Evolutionary conservation across 1,140 invertebrate species (phyloP), one percentile per base, ranked within the genome.

Genomic region (Papilio aristodemus): DNA sequence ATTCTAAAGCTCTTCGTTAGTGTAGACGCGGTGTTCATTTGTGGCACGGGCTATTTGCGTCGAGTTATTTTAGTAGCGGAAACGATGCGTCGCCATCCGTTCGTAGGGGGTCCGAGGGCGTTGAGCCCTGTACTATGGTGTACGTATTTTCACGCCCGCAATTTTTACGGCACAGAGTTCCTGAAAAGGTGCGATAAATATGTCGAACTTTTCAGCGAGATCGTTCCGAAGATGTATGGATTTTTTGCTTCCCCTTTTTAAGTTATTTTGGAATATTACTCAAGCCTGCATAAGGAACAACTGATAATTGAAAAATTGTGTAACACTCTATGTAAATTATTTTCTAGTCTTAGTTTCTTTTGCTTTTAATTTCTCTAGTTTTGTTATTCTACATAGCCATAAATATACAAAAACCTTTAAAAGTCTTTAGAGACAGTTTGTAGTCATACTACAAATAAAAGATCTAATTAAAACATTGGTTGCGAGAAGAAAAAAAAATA

Each of bases 21-120:
- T 22, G 7, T 39, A 13, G 36, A 8, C 10, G 54, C 54, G 25
- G 8, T 50, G n/a, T 22, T 22, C 43, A 50, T 57, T 58, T 58
- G 54, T 58, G 54, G 58, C 70, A 41, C 57, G 57, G 19, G 57
- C 54, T 67, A 71, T 71, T 59, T 58, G 19, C 50, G 68, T 67
- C 68, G 27, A 19, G 46, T 36, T 80, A 80, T 80, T 80, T 77
- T 70, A 38, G 71, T 71, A 77, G 39, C 78, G 78, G 78, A 80
- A 77, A 71, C 71, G 39, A 38, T 60, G 41, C 59, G 63, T 46
- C 58, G 69, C 63, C 73, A 78, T 80, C 76, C 78, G 72, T 69
- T 74, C 60, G 73, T 68, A 69, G 76, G 78, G 78, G 78, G 78
- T 78, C 74, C 13, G 58, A 76, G 78, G 72, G 27, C 72, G 66